These are phyloP conservation scores for Motacilla alba DNA, from an alignment of 2,113 vertebrate genomes.

Conservation along the genomic window DNA sequence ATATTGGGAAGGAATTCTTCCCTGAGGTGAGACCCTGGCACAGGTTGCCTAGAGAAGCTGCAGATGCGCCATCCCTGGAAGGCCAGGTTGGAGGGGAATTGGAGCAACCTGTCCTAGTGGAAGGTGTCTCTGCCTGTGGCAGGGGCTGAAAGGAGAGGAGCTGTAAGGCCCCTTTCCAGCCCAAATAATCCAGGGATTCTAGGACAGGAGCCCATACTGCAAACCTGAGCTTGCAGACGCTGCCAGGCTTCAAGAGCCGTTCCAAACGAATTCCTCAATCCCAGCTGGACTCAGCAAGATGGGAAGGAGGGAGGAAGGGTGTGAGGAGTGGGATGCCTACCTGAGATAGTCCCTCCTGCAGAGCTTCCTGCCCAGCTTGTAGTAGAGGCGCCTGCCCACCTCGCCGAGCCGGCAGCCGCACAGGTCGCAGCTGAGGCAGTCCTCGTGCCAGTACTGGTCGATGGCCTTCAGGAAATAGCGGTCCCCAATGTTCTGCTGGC, in stretches of 20 bases:
- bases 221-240: neutral
- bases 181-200: neutral
- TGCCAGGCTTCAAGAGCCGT: neutral
- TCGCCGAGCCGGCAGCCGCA: slow-evolving; percentile 95
- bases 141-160: neutral
- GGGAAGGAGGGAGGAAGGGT: neutral
- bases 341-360: slow-evolving; percentile 98
- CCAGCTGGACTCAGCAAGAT: accelerated
- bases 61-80: neutral
- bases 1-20: neutral
- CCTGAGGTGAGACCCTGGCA: neutral
- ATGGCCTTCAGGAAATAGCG: slow-evolving; percentile 99
- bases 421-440: slow-evolving; percentile 97
- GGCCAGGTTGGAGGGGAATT: neutral
- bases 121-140: neutral
- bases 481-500: slow-evolving; percentile 98
- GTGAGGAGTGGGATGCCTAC: slow-evolving; percentile 27
- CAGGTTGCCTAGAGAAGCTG: neutral
- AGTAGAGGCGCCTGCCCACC: slow-evolving; percentile 93
- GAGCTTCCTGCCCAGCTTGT: slow-evolving; percentile 95
- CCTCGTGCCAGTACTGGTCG: slow-evolving; percentile 99
- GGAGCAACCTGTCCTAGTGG: neutral
- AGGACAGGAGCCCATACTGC: accelerated
- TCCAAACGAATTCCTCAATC: accelerated
- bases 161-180: neutral